Evolutionary conservation across 1,140 invertebrate species (phyloP).

Genomic region (Rhagoletis zephyria): DNA sequence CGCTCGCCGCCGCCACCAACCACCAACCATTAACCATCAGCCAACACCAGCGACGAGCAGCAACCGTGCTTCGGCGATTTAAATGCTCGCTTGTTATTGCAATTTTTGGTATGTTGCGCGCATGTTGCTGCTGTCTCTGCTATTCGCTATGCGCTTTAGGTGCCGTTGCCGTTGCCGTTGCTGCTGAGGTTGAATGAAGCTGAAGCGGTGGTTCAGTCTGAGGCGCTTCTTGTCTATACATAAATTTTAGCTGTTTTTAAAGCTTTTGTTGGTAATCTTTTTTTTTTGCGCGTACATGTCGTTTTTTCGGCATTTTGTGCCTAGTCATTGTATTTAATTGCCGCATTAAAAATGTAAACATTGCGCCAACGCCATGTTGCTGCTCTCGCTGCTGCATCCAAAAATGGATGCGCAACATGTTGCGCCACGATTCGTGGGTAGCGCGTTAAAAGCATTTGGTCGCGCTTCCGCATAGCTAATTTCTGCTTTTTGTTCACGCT

Average conservation of each 20-base stretch:
- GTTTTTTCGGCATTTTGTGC: constrained; percentile 48
- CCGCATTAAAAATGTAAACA: constrained; percentile 50
- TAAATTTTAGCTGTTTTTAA: constrained; percentile 37
- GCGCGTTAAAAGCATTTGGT: constrained; percentile 32
- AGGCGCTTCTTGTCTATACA: constrained; percentile 3
- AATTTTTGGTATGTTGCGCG: constrained; percentile 42
- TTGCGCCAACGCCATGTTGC: constrained; percentile 8
- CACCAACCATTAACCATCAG: background rate
- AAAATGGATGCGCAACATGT: constrained; percentile 41
- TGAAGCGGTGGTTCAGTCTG: background rate
- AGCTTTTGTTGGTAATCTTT: background rate
- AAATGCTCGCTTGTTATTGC: constrained; percentile 39
- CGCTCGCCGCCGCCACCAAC: background rate
- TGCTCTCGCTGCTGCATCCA: background rate
- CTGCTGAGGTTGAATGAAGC: background rate
- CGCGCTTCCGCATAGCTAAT: constrained; percentile 48
- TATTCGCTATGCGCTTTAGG: background rate
- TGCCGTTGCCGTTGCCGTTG: background rate
- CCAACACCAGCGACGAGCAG: background rate
- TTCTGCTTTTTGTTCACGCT: background rate
- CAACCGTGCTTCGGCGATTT: constrained; percentile 37
- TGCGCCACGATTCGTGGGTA: background rate
- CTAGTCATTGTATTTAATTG: constrained; percentile 54
- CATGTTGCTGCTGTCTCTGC: background rate
- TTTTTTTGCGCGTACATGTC: background rate